Conservation (phyloP, 2,113 vertebrate genomes). For the Elephantulus edwardii region DNA sequence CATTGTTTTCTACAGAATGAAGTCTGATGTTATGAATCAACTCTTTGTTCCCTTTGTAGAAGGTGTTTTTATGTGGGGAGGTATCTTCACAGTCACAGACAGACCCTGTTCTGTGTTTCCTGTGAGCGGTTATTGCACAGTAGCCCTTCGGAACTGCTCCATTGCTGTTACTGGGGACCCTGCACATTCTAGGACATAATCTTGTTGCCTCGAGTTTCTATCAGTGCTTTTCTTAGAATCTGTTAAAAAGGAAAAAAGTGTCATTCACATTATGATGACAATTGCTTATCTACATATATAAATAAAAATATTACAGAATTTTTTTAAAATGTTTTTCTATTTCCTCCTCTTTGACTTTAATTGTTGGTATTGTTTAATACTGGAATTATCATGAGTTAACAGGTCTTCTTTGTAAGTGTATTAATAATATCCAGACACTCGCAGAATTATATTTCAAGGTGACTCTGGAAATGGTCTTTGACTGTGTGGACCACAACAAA, state of each 20-base stretch:
- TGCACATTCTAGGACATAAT: background rate
- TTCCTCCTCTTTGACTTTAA: too few relatives aligned
- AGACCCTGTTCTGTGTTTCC: background rate
- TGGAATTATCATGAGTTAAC: too few relatives aligned
- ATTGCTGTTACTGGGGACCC: background rate
- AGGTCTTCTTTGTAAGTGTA: too few relatives aligned
- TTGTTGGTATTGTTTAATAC: too few relatives aligned
- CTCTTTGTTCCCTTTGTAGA: background rate
- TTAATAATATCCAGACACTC: too few relatives aligned
- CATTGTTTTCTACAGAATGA: conserved; percentile 24
- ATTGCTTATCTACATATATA: background rate
- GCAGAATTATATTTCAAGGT: too few relatives aligned
- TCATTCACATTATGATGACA: background rate
- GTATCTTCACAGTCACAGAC: background rate
- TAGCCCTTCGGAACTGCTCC: background rate
- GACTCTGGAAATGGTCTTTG: too few relatives aligned
- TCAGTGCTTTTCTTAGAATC: background rate
- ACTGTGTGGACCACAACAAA: too few relatives aligned
- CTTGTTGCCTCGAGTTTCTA: conserved; percentile 17
- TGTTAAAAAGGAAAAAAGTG: conserved; percentile 17
- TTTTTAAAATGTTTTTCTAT: too few relatives aligned
- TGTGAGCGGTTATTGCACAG: background rate
- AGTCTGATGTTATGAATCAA: background rate
- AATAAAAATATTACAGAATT: conserved; percentile 39
- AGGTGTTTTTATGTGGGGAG: background rate